Base-by-base conservation (phyloP, 2,113 vertebrate species). In the Spea multiplicata region DNA sequence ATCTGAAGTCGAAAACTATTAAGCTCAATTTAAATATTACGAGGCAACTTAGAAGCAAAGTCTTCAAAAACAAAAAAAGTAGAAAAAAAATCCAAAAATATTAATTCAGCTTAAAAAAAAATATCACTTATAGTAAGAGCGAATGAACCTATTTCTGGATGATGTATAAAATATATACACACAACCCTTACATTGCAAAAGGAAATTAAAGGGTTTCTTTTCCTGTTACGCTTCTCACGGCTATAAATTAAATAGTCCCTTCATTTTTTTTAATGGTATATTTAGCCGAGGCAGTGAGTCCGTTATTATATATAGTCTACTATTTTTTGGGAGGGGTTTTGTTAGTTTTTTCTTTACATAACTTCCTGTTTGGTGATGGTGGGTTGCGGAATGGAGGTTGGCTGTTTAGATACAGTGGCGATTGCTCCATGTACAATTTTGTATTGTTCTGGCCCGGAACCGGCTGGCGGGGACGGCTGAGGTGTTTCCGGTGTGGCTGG, bases 401-500 rank as follows among this genome's bases (percentile, higher is more conserved):
- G 92, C 82, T 96, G 97, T 86, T 99, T 99, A 71, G 96, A 91
- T 30, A 95, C 92, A 0, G 95, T 95, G 71, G 95, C 82, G 70
- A 98, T 96, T 82, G 97, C 95, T 67, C 97, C 97, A 0, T 94
- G 94, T 82, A 96, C 88, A 83, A 99, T 91, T 89, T 98, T 99
- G 85, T 98, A 99, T 84, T 97, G 96, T 86, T 99, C 97, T 71
- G 95, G 93, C 71, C 94, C 92, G 13, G 97, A 96, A 72, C 95
- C 93, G 0, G 95, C 88, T 0, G 97, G 97, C 0, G 97, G 97
- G 71, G 97, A 99, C 8, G 97, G 96, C 84, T 98, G 96, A 4
- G 97, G 97, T 80, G 96, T 98, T 90, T 99, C 97, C 72, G 97
- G 97, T 88, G 96, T 97, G 86, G 97, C 97, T 99, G 89, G 30